A percentile compares a stretch with the other conserved stretches of the same genome.
phyloP scores from a whole-genome alignment of 2,113 vertebrate genomes.

The Melanostigma gelatinosum region DNA sequence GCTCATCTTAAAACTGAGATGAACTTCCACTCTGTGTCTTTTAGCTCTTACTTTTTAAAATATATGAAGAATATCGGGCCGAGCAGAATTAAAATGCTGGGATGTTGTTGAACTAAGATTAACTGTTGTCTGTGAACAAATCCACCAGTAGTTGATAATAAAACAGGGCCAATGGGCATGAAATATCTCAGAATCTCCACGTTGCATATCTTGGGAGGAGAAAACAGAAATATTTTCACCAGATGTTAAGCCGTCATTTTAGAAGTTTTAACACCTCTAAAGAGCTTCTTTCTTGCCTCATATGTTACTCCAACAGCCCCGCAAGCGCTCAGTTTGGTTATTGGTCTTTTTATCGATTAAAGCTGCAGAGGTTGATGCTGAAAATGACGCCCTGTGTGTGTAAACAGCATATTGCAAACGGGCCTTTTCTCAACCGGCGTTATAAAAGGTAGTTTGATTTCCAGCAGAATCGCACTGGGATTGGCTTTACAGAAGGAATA shows the following conservation, averaged over 20 bases:
- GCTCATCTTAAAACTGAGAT: constrained; percentile 41
- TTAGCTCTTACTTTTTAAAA: constrained; percentile 35
- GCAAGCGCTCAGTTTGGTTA: constrained; percentile 11
- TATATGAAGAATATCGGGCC: constrained; percentile 20
- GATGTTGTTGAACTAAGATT: constrained; percentile 14
- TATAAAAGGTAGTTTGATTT: neutral
- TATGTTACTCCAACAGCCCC: constrained; percentile 31
- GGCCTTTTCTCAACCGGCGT: neutral
- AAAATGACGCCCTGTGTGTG: constrained; percentile 8
- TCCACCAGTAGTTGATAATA: constrained; percentile 19
- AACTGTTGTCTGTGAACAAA: constrained; percentile 24
- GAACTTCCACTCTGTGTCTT: constrained; percentile 21
- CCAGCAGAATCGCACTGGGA: neutral
- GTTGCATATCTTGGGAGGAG: neutral
- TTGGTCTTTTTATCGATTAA: constrained; percentile 4
- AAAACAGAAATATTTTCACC: constrained; percentile 1
- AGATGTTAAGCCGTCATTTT: neutral
- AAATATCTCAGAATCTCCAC: constrained; percentile 14
- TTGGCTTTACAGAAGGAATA: constrained; percentile 14
- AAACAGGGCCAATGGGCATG: neutral
- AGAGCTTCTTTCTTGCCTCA: constrained; percentile 47
- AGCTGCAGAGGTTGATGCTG: constrained; percentile 21
- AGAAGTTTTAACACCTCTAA: constrained; percentile 24
- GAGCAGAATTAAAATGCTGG: constrained; percentile 30
- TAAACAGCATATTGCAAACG: constrained; percentile 26